Conservation (phyloP, 92 coral and sea anemone species). For the Isaurus tuberculatus region DNA sequence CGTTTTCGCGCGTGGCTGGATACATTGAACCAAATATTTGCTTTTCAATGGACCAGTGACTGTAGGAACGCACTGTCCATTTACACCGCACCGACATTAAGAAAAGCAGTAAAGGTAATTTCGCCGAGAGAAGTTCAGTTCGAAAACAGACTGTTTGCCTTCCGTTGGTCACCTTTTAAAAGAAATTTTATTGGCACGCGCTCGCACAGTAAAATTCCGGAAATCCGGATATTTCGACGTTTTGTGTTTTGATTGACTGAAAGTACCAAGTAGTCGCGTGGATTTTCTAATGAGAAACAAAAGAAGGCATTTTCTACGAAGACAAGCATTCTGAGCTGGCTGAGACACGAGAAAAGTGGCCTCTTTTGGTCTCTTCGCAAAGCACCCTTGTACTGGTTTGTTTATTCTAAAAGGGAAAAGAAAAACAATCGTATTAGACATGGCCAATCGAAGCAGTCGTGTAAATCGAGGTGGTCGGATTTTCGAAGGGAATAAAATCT, state of each 20-base stretch:
- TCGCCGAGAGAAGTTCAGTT: background rate
- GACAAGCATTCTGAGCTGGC: background rate
- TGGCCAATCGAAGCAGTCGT: constrained; percentile 46
- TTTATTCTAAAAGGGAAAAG: background rate
- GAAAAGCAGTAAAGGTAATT: background rate
- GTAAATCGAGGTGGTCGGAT: constrained; percentile 41
- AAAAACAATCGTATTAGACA: constrained; percentile 11
- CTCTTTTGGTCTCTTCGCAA: background rate
- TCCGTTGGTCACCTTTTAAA: background rate
- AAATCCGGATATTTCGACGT: constrained; percentile 33
- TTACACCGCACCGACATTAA: background rate
- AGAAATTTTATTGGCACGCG: background rate
- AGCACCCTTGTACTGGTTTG: background rate
- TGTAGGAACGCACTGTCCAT: background rate
- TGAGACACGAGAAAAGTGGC: constrained; percentile 9
- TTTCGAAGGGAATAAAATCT: constrained; percentile 29
- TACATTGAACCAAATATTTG: constrained; percentile 34
- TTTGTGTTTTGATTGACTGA: constrained; percentile 38
- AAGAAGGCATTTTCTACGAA: background rate
- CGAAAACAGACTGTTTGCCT: background rate
- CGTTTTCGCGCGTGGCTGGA: constrained; percentile 20
- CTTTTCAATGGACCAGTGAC: constrained; percentile 21
- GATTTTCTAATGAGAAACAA: constrained; percentile 36
- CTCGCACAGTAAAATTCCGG: constrained; percentile 33
- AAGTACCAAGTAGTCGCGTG: constrained; percentile 9